Conservation (phyloP, 2,797 vertebrate genomes). For the Scleropages formosus region DNA sequence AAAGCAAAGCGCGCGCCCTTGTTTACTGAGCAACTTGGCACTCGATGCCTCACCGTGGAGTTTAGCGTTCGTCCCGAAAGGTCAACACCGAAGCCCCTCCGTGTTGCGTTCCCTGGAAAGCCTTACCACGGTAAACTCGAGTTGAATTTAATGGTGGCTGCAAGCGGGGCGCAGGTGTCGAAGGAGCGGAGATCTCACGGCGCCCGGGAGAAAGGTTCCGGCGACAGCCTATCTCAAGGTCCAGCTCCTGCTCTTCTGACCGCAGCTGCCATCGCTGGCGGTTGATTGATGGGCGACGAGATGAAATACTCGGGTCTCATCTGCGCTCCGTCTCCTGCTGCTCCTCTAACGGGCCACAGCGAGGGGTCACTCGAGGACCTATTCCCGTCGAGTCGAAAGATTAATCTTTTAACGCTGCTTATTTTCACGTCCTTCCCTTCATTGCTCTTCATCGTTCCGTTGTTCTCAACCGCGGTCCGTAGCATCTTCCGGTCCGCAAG, state of each 20-base stretch:
- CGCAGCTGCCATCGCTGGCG: background rate
- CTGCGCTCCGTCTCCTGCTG: too few relatives aligned
- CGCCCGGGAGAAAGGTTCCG: background rate
- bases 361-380: too few relatives aligned
- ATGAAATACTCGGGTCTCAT: background rate
- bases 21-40: background rate
- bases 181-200: background rate
- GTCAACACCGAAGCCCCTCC: background rate
- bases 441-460: too few relatives aligned
- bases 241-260: background rate
- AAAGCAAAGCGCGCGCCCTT: background rate
- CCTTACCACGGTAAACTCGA: background rate
- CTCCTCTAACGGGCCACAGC: too few relatives aligned
- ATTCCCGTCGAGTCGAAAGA: too few relatives aligned
- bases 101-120: background rate
- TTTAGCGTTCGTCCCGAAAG: too few relatives aligned
- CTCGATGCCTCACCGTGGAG: background rate
- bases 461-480: too few relatives aligned
- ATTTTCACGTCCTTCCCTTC: too few relatives aligned
- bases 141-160: background rate
- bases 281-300: background rate
- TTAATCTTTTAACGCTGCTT: too few relatives aligned
- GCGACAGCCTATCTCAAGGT: background rate
- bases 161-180: background rate
- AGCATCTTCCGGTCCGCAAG: too few relatives aligned